A percentile compares a stretch with the other conserved stretches of the same genome.
phyloP scores from a whole-genome alignment of 1,140 invertebrate genomes.

The Delia radicum region DNA sequence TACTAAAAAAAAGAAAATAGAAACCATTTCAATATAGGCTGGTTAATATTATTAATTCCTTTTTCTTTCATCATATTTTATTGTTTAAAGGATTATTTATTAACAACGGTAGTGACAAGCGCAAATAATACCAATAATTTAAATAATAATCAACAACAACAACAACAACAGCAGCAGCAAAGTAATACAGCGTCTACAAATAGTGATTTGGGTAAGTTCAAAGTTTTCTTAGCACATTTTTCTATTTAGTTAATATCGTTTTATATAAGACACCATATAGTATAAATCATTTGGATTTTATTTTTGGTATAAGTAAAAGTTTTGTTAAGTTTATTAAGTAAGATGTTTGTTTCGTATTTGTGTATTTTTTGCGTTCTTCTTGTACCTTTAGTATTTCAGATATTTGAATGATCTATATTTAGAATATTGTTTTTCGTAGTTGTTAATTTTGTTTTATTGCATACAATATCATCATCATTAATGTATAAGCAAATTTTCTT shows the following conservation, averaged over 20 bases:
- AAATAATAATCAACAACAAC: slow-evolving; percentile 10
- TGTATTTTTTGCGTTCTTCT: neutral
- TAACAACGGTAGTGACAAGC: slow-evolving; percentile 19
- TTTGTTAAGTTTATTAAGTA: neutral
- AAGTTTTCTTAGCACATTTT: too few relatives aligned
- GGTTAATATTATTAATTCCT: neutral
- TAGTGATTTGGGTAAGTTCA: slow-evolving; percentile 32
- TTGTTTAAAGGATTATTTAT: slow-evolving; percentile 22
- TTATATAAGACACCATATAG: neutral
- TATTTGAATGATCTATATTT: neutral
- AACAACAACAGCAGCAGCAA: slow-evolving; percentile 36
- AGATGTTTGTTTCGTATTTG: neutral
- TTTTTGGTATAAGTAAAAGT: too few relatives aligned
- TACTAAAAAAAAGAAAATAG: neutral
- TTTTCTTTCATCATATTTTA: neutral
- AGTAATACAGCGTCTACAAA: slow-evolving; percentile 37
- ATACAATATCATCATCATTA: neutral
- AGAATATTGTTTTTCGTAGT: neutral
- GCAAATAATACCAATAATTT: slow-evolving; percentile 2
- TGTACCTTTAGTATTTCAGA: neutral
- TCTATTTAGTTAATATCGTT: neutral
- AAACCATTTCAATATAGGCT: slow-evolving; percentile 1
- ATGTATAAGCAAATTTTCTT: neutral
- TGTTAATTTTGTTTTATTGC: neutral
- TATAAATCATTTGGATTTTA: neutral